phyloP scores from a whole-genome alignment of 2,113 vertebrate species.

The Myocastor coypus region DNA sequence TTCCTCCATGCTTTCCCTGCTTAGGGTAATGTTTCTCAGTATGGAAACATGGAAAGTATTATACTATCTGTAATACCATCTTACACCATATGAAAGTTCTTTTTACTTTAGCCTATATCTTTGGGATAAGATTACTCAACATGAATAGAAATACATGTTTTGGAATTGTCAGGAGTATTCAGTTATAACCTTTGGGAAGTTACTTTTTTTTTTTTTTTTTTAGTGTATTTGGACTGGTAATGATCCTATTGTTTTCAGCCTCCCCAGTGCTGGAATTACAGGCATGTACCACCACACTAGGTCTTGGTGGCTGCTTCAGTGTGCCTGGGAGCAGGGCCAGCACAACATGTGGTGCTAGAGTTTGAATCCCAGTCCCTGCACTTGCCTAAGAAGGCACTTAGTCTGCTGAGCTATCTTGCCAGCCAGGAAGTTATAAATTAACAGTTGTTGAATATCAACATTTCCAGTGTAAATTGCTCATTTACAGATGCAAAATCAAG shows the following conservation, averaged over 20 bases:
- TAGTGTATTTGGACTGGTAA: too few species aligned
- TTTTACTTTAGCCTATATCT: constrained; percentile 44
- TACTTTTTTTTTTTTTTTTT: too few species aligned
- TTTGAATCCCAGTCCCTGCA: too few species aligned
- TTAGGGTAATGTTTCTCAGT: constrained; percentile 7
- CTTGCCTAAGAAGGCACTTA: too few species aligned
- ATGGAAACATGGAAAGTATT: constrained; percentile 1
- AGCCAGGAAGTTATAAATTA: not conserved
- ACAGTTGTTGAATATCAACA: not conserved
- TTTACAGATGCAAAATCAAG: constrained; percentile 8
- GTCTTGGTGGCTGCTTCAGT: too few species aligned
- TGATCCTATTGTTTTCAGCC: too few species aligned
- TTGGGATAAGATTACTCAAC: not conserved
- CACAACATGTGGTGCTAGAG: too few species aligned
- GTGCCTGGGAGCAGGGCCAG: too few species aligned
- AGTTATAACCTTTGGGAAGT: not conserved
- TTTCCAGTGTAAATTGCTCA: not conserved
- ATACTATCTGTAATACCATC: not conserved
- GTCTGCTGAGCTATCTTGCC: too few species aligned
- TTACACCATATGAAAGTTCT: not conserved
- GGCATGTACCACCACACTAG: too few species aligned
- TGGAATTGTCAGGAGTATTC: not conserved
- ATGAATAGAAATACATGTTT: constrained; percentile 31
- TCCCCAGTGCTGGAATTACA: too few species aligned
- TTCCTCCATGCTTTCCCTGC: not conserved